phyloP scores from a whole-genome alignment of 2,888 invertebrate genomes.

The Cryptocheilus praepositus region DNA sequence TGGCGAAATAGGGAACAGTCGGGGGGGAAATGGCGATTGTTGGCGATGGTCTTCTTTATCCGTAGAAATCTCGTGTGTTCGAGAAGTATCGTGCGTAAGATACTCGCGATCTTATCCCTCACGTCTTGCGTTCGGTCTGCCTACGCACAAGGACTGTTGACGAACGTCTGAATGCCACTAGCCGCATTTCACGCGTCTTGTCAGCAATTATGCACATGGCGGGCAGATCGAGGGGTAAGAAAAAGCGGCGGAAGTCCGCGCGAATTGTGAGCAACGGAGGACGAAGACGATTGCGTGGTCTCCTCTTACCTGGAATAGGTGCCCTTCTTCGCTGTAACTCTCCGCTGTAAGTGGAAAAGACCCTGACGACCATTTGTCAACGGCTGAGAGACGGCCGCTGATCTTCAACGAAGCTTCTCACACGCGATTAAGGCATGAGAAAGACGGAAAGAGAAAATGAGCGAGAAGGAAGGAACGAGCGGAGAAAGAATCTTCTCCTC shows the following conservation, averaged over 20 bases:
- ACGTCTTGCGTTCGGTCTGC: too few relatives aligned
- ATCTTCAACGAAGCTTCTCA: constrained; percentile 35
- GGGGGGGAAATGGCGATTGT: too few relatives aligned
- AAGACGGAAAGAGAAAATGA: constrained; percentile 24
- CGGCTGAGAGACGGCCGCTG: constrained; percentile 58
- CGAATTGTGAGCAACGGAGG: constrained; percentile 14
- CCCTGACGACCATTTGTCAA: constrained; percentile 60
- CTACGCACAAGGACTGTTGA: constrained; percentile 50
- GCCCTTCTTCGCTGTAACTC: background rate
- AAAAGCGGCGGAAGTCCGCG: constrained; percentile 20
- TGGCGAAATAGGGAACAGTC: too few relatives aligned
- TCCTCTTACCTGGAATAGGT: background rate
- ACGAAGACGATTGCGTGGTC: constrained; percentile 20
- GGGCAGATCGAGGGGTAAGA: constrained; percentile 25
- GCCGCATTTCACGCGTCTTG: constrained; percentile 54
- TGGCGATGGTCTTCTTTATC: too few relatives aligned
- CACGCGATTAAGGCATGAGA: constrained; percentile 17
- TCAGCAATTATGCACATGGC: constrained; percentile 56
- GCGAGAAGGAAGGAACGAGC: constrained; percentile 20
- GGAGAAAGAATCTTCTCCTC: constrained; percentile 6
- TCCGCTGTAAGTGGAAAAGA: constrained; percentile 44
- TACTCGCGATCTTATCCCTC: too few relatives aligned
- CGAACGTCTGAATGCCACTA: constrained; percentile 64
- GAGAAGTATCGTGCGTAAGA: too few relatives aligned
- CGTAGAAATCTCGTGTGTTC: too few relatives aligned